These are phyloP conservation scores for Andrena bicolor DNA, from an alignment of 2,888 invertebrate genomes.

Conservation along the genomic window DNA sequence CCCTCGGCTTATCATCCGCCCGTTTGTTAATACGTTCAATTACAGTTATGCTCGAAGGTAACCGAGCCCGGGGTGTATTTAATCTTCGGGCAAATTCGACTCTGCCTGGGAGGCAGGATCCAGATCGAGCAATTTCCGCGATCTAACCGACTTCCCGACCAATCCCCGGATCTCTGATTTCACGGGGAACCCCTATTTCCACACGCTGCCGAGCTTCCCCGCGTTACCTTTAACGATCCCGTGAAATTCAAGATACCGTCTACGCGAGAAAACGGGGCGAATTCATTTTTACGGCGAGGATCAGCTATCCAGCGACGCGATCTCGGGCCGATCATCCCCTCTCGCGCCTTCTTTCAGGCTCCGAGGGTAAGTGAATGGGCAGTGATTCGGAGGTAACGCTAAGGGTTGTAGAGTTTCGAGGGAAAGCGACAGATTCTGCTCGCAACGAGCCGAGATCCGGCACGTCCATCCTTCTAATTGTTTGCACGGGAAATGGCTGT, in stretches of 20 bases:
- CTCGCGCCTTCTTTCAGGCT: too few species aligned
- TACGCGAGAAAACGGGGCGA: not conserved
- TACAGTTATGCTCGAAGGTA: not conserved
- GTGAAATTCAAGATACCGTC: not conserved
- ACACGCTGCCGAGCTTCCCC: not conserved
- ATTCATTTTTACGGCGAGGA: too few species aligned
- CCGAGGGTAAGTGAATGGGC: too few species aligned
- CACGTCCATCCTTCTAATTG: conserved; percentile 33
- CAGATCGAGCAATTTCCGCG: conserved; percentile 17
- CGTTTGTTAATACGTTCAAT: conserved; percentile 2
- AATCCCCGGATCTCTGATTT: conserved; percentile 4
- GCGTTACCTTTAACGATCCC: not conserved
- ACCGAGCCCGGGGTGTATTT: conserved; percentile 7
- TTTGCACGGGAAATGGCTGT: conserved; percentile 51
- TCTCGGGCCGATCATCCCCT: too few species aligned
- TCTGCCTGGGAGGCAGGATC: conserved; percentile 12
- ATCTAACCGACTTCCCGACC: not conserved
- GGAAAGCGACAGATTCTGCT: not conserved
- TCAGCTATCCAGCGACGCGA: too few species aligned
- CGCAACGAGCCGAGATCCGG: too few species aligned
- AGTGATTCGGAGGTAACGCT: too few species aligned
- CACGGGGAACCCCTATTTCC: conserved; percentile 5
- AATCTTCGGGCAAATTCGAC: conserved; percentile 16
- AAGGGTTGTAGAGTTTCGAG: not conserved
- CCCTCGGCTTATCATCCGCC: not conserved